Conservation (phyloP, 2,888 invertebrate genomes). For the Eulithis testata region DNA sequence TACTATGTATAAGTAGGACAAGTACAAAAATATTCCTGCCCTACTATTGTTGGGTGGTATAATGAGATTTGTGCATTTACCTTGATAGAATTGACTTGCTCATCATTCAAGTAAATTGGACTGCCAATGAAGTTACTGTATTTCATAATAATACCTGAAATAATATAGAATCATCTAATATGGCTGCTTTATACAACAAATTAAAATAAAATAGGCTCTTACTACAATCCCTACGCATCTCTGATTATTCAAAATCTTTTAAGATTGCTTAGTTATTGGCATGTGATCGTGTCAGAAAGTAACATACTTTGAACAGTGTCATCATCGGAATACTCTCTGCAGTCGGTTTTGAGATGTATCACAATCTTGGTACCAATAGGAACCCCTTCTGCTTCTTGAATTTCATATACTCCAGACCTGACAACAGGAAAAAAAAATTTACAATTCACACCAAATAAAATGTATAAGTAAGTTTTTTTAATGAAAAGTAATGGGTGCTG, state of each 20-base stretch:
- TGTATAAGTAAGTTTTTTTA: no score
- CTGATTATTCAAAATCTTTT: no score
- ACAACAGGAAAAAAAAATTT: slow-evolving; percentile 38
- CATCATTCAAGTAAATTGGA: slow-evolving; percentile 95
- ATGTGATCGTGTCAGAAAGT: neutral
- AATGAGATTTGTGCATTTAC: slow-evolving; percentile 58
- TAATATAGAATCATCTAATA: slow-evolving; percentile 19
- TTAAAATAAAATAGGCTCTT: no score
- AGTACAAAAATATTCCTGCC: no score
- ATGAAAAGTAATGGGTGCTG: no score
- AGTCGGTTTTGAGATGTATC: slow-evolving; percentile 93
- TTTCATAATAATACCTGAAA: slow-evolving; percentile 92
- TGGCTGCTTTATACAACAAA: no score
- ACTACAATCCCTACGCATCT: no score
- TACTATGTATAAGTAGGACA: neutral
- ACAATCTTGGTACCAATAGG: slow-evolving; percentile 97
- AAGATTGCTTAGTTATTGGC: neutral
- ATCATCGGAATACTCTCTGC: slow-evolving; percentile 95
- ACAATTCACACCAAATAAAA: no score
- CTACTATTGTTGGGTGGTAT: neutral
- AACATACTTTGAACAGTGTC: slow-evolving; percentile 88
- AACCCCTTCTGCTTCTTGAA: slow-evolving; percentile 93
- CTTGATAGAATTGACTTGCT: slow-evolving; percentile 94
- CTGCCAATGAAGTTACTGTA: slow-evolving; percentile 99
- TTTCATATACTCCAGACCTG: slow-evolving; percentile 94